These are phyloP conservation scores for Bujurquina vittata DNA, from an alignment of 2,113 vertebrate genomes.

Conservation along the genomic window DNA sequence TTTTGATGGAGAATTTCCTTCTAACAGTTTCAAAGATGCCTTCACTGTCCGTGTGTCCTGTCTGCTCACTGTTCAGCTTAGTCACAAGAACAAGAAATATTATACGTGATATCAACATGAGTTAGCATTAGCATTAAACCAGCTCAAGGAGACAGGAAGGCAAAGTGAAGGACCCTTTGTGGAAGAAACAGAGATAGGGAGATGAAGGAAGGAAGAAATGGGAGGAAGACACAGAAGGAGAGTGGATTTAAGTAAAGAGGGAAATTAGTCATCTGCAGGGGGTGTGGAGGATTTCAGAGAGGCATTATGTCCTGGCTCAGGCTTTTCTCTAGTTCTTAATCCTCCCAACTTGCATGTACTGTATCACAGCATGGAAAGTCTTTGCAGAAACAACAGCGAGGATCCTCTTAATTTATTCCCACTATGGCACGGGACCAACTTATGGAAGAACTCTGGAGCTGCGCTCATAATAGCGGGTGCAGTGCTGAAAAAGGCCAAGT, in stretches of 20 bases:
- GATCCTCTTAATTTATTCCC: conserved; percentile 39
- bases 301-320: conserved; percentile 47
- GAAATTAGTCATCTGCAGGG: conserved; percentile 43
- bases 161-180: neutral
- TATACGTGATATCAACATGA: conserved; percentile 31
- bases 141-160: neutral
- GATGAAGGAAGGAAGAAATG: neutral
- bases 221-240: conserved; percentile 3
- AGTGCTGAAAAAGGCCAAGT: neutral
- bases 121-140: conserved; percentile 25
- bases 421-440: neutral
- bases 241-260: conserved; percentile 31
- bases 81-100: conserved; percentile 43
- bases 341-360: conserved; percentile 33
- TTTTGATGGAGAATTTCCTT: neutral
- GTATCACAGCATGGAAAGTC: conserved; percentile 25
- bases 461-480: neutral
- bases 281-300: conserved; percentile 52
- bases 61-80: neutral
- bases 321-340: conserved; percentile 54
- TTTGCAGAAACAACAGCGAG: conserved; percentile 14
- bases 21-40: neutral
- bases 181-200: neutral
- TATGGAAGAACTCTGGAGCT: neutral
- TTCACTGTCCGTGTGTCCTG: neutral